phyloP scores from a whole-genome alignment of 2,888 invertebrate genomes.

The Pachycephus smyrnensis region DNA sequence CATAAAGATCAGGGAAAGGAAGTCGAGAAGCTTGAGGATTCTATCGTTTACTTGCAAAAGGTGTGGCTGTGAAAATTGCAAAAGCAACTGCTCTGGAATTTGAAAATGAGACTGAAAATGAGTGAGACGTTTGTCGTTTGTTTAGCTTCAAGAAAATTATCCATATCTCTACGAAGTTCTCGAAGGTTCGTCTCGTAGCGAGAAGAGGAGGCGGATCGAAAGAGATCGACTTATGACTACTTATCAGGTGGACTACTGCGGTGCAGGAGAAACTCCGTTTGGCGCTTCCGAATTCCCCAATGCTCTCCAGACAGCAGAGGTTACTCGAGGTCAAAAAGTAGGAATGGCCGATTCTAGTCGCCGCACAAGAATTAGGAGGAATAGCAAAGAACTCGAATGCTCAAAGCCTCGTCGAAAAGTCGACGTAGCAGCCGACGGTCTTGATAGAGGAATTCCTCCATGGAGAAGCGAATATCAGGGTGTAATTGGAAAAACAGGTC shows the following conservation, averaged over 20 bases:
- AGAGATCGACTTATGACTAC: conserved; percentile 71
- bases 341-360: background rate
- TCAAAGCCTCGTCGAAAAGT: background rate
- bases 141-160: conserved; percentile 73
- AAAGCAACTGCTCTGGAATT: conserved; percentile 9
- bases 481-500: conserved; percentile 72
- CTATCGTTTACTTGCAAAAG: conserved; percentile 74
- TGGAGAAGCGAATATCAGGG: conserved; percentile 76
- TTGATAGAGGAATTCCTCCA: conserved; percentile 34
- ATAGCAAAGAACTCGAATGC: background rate
- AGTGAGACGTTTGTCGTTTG: conserved; percentile 20
- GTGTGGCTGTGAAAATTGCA: conserved; percentile 54
- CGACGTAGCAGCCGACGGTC: conserved; percentile 12
- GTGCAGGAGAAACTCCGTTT: background rate
- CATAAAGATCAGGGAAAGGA: conserved; percentile 59
- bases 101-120: conserved; percentile 13
- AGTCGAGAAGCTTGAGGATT: conserved; percentile 71
- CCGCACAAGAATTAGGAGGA: background rate
- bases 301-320: background rate
- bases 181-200: conserved; percentile 71
- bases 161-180: conserved; percentile 75
- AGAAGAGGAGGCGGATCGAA: conserved; percentile 72
- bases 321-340: conserved; percentile 15
- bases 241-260: conserved; percentile 74
- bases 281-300: background rate